Conservation (phyloP, 2,113 vertebrate species). For the Trachemys scripta region DNA sequence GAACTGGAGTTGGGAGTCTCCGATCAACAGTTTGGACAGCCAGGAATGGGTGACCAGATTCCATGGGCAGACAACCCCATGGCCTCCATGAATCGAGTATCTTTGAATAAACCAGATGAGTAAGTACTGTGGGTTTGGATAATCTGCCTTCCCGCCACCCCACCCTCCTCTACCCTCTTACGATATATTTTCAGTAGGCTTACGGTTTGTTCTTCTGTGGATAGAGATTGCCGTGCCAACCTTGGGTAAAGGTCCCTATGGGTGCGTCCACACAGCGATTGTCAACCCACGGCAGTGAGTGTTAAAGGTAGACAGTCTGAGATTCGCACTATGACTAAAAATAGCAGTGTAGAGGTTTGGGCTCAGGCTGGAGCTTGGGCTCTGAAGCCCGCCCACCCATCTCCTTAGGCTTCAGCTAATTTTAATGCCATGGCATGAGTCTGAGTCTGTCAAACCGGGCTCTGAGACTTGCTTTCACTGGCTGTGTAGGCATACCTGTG, state of each 20-base stretch:
- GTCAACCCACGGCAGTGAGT: not conserved
- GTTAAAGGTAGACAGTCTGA: not conserved
- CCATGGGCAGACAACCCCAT: conserved; percentile 78
- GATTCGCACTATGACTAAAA: not conserved
- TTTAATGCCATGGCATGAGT: not conserved
- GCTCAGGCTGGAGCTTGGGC: not conserved
- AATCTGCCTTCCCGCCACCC: too few species aligned
- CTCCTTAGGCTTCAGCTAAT: not conserved
- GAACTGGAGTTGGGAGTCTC: conserved; percentile 80
- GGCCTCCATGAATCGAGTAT: conserved; percentile 68
- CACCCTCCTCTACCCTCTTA: not conserved
- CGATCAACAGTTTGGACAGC: conserved; percentile 79
- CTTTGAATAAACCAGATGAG: conserved; percentile 77
- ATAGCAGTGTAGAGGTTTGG: not conserved
- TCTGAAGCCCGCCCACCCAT: not conserved
- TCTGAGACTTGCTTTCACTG: not conserved
- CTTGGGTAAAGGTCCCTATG: not conserved
- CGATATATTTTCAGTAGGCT: not conserved
- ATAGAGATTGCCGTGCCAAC: not conserved
- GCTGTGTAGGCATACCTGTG: not conserved
- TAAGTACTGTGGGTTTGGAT: conserved; percentile 59
- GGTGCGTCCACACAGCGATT: not conserved
- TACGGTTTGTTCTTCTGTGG: not conserved
- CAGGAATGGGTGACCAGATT: conserved; percentile 77
- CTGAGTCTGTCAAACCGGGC: not conserved